Conservation (phyloP, 2,797 vertebrate genomes). For the Cossypha heuglini region DNA sequence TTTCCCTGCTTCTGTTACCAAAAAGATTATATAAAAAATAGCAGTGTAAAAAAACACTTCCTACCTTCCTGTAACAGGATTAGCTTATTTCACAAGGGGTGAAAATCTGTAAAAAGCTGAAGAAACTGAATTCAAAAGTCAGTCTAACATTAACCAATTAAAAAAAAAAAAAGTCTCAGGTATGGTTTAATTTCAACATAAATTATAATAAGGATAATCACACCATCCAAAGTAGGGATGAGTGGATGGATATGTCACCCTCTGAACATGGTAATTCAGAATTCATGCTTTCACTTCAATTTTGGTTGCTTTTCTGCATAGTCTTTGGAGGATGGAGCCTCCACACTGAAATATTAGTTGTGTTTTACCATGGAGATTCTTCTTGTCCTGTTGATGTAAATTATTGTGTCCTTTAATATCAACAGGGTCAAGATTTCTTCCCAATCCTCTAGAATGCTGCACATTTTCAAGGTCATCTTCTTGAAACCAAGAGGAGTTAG, state of each 20-base stretch:
- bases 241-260: background rate
- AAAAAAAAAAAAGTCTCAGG: background rate
- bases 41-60: background rate
- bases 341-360: background rate
- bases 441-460: background rate
- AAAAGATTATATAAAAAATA: background rate
- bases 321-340: background rate
- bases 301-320: background rate
- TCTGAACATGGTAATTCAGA: background rate
- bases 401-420: background rate
- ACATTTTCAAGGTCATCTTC: background rate
- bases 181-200: background rate
- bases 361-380: accelerated
- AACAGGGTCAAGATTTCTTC: background rate
- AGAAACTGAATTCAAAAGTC: background rate
- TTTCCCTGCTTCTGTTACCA: background rate
- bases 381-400: background rate
- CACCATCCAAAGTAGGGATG: background rate
- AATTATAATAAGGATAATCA: background rate
- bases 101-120: background rate
- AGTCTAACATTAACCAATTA: background rate
- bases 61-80: background rate
- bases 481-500: background rate
- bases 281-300: background rate
- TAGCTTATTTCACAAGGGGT: background rate